Evolutionary conservation across 2,888 invertebrate species (phyloP).

Genomic region (Dugesia japonica): DNA sequence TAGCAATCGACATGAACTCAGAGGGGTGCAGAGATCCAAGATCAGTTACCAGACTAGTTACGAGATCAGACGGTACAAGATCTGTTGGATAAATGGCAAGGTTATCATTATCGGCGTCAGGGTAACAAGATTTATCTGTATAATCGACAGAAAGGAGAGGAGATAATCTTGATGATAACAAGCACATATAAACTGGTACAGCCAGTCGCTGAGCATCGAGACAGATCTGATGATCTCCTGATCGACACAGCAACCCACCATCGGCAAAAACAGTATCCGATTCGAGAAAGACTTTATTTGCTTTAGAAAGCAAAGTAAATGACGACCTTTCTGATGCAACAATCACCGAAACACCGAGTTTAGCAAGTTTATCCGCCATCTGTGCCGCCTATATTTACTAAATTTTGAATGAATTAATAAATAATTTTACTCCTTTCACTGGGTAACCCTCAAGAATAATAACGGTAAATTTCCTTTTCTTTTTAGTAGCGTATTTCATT

Average conservation of each 20-base stretch:
- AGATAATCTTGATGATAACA: background rate
- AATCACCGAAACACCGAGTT: background rate
- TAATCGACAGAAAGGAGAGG: background rate
- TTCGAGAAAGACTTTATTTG: background rate
- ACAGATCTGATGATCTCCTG: background rate
- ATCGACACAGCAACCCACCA: background rate
- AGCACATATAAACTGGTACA: background rate
- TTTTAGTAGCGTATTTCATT: background rate
- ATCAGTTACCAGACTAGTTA: background rate
- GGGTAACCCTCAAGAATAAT: background rate
- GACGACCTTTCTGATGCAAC: conserved; percentile 10
- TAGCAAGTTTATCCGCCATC: background rate
- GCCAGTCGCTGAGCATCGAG: background rate
- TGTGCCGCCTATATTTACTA: background rate
- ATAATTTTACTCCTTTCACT: background rate
- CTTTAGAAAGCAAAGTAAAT: background rate
- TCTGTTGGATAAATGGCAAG: background rate
- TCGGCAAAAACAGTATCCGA: background rate
- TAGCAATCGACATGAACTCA: background rate
- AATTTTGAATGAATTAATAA: too few species aligned
- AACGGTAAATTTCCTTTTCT: background rate
- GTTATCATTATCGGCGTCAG: background rate
- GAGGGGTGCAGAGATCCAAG: background rate
- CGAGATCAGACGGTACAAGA: background rate
- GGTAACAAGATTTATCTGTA: background rate